phyloP scores from a whole-genome alignment of 1,140 invertebrate species.

The Potamilus streckersoni region DNA sequence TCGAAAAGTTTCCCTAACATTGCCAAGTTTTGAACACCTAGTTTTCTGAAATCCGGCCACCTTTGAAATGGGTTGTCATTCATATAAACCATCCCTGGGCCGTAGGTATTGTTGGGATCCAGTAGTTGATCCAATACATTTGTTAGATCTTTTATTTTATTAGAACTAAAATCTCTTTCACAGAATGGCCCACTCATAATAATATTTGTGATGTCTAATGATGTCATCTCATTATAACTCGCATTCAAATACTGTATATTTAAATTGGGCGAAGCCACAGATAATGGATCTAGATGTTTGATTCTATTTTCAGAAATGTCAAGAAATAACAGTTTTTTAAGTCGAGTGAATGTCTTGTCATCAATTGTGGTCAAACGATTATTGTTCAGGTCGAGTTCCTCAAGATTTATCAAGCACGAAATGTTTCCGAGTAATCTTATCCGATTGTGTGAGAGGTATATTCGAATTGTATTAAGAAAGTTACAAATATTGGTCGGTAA shows the following conservation, averaged over 20 bases:
- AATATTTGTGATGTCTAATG: slow-evolving; percentile 14
- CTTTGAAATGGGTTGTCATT: slow-evolving; percentile 1
- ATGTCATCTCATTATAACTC: slow-evolving; percentile 12
- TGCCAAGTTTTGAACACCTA: slow-evolving; percentile 1
- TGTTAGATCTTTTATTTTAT: neutral
- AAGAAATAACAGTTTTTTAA: neutral
- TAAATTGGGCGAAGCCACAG: neutral
- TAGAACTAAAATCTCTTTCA: neutral
- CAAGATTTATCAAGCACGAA: too few species aligned
- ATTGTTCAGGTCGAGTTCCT: too few species aligned
- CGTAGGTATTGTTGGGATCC: slow-evolving; percentile 5
- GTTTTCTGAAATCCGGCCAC: slow-evolving; percentile 13
- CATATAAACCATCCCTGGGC: slow-evolving; percentile 16
- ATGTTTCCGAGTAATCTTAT: too few species aligned
- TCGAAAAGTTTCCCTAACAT: slow-evolving; percentile 12
- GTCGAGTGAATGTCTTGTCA: slow-evolving; percentile 11
- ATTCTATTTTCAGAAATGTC: slow-evolving; percentile 10
- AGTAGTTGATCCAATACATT: slow-evolving; percentile 2
- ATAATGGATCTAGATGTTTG: slow-evolving; percentile 9
- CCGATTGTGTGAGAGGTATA: too few species aligned
- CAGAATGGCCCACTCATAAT: slow-evolving; percentile 13
- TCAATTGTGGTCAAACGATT: neutral
- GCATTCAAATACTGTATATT: slow-evolving; percentile 6
- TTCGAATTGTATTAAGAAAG: too few species aligned
- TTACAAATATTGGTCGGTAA: too few species aligned